A percentile compares a stretch with the other conserved stretches of the same genome.
Evolutionary conservation across 2,888 invertebrate species (phyloP).

Genomic region (Balanococcus diminutus): DNA sequence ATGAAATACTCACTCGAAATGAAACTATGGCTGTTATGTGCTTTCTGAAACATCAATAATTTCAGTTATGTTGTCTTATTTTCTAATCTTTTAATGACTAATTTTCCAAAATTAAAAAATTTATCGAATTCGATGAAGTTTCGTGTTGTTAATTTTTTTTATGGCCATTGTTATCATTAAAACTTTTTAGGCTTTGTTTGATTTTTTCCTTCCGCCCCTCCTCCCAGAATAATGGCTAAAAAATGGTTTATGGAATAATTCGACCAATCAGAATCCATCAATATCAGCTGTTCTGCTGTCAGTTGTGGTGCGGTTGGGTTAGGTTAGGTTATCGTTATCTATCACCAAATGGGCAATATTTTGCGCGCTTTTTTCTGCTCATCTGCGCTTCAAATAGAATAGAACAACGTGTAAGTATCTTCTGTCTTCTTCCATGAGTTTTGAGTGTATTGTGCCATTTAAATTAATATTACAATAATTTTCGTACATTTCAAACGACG

Average conservation of each 20-base stretch:
- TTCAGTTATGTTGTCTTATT: neutral
- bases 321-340: too few relatives aligned
- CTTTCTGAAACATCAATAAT: neutral
- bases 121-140: neutral
- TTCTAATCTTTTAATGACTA: too few relatives aligned
- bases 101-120: neutral
- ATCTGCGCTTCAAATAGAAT: neutral
- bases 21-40: neutral
- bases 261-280: neutral
- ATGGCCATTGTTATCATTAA: neutral
- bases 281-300: neutral
- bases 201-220: too few relatives aligned
- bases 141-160: neutral
- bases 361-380: neutral
- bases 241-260: neutral
- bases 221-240: neutral
- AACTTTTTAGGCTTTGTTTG: neutral
- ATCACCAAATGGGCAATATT: neutral
- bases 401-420: neutral
- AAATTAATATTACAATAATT: neutral
- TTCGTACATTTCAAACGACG: neutral
- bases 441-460: neutral
- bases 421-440: neutral
- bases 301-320: too few relatives aligned
- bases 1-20: neutral